A percentile compares a stretch with the other conserved stretches of the same genome.
These are phyloP conservation scores for Erynnis tages DNA, from an alignment of 2,888 invertebrate genomes.

Conservation along the genomic window DNA sequence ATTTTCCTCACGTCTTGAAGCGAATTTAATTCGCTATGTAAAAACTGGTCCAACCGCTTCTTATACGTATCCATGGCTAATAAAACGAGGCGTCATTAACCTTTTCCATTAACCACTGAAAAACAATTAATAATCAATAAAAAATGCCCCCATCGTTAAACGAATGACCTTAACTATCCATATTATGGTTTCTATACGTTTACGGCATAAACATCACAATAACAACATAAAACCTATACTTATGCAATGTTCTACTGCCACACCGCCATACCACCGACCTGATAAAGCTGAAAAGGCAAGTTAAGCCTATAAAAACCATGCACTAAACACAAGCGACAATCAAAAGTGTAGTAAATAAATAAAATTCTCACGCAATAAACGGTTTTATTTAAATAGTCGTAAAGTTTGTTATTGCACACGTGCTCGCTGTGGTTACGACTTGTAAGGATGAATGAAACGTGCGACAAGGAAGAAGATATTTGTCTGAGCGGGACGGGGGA, in stretches of 20 bases:
- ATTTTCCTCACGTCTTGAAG: slow-evolving; percentile 10
- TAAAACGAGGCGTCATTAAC: slow-evolving; percentile 37
- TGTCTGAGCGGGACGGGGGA: slow-evolving; percentile 53
- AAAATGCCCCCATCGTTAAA: slow-evolving; percentile 61
- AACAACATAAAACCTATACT: slow-evolving; percentile 80
- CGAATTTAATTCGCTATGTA: slow-evolving; percentile 26
- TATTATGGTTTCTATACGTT: slow-evolving; percentile 76
- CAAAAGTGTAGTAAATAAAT: slow-evolving; percentile 75
- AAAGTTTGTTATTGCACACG: slow-evolving; percentile 78
- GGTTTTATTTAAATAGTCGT: slow-evolving; percentile 70
- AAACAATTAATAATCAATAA: slow-evolving; percentile 61
- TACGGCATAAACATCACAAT: slow-evolving; percentile 78
- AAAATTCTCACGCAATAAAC: slow-evolving; percentile 74
- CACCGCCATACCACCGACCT: slow-evolving; percentile 78
- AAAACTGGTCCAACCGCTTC: slow-evolving; percentile 29
- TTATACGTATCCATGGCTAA: slow-evolving; percentile 4
- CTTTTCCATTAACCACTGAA: slow-evolving; percentile 36
- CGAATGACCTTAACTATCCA: slow-evolving; percentile 67
- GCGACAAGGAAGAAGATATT: slow-evolving; percentile 53
- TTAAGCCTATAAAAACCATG: slow-evolving; percentile 81
- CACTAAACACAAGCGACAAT: slow-evolving; percentile 75
- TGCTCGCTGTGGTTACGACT: slow-evolving; percentile 69
- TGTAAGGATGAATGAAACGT: slow-evolving; percentile 70
- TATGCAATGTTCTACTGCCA: slow-evolving; percentile 80
- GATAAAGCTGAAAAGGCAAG: slow-evolving; percentile 82